Conservation (phyloP, 2,888 invertebrate genomes). For the Latrodectus hesperus region DNA sequence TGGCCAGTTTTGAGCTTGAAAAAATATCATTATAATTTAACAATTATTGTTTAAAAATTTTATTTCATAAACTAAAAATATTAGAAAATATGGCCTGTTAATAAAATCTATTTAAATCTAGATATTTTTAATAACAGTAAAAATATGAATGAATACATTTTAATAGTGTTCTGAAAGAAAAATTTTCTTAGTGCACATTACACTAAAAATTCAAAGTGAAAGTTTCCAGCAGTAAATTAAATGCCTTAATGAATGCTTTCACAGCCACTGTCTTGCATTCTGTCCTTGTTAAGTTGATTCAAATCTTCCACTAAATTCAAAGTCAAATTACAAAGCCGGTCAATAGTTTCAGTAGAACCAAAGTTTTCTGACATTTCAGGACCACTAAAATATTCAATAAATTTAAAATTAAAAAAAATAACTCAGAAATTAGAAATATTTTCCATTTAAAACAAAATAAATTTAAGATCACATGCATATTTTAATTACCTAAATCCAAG, state of each 20-base stretch:
- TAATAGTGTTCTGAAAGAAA: not conserved
- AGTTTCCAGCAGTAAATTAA: not conserved
- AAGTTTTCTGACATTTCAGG: conserved; percentile 34
- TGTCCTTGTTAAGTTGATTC: conserved; percentile 50
- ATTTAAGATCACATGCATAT: not conserved
- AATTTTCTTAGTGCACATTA: too few relatives aligned
- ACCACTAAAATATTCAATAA: conserved; percentile 21
- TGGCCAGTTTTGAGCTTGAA: too few relatives aligned
- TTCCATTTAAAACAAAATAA: too few relatives aligned
- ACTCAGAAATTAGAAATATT: too few relatives aligned
- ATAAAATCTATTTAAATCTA: not conserved
- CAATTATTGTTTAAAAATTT: not conserved
- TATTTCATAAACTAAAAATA: conserved; percentile 1
- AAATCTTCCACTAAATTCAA: conserved; percentile 63
- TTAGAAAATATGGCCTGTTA: not conserved
- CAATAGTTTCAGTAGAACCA: conserved; percentile 66
- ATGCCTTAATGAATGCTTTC: conserved; percentile 56
- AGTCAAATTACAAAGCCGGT: conserved; percentile 61
- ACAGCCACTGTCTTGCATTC: conserved; percentile 65
- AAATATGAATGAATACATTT: not conserved
- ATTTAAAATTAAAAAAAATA: too few relatives aligned
- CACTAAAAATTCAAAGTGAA: not conserved
- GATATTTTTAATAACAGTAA: not conserved
- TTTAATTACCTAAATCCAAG: conserved; percentile 48
- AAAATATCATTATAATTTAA: too few relatives aligned